Base-by-base conservation (phyloP, 2,113 vertebrate species). In the Scatophagus argus region DNA sequence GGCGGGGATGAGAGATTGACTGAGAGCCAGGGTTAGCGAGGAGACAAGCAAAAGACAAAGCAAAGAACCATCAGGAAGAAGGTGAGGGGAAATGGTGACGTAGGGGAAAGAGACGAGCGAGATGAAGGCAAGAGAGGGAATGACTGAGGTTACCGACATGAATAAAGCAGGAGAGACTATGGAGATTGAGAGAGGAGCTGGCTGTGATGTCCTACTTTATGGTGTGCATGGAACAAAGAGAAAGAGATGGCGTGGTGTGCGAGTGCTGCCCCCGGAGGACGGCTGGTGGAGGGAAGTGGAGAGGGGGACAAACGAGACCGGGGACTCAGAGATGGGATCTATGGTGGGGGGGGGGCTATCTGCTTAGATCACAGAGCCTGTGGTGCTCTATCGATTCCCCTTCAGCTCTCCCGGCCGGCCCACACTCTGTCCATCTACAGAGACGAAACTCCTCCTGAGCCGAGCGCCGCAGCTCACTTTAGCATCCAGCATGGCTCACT, bases 301-400 rank as follows among this genome's bases (percentile, higher is more conserved):
- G 71, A 64, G 38, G 65, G 65, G 81, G 65, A 76, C 62, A 52
- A 76, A 64, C 31, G 71, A 79, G 82, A 76, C 41, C 23, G 41
- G n/a, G 62, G 73, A 74, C 77, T 81, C 82, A 84, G 70, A 77
- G 79, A 82, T 86, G 78, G n/a, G n/a, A 91, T 92, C 90, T 84
- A 84, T 79, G 77, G 68, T 70, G 85, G 82, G 66, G 71, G 74
- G 64, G 64, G 16, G 65, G 85, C 76, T 88, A 85, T 89, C 90
- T 88, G 84, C 85, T 91, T 51, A 78, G 82, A 91, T 91, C 89
- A 87, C 82, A 87, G 70, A 70, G 71, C 68, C 77, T 29, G 64
- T 76, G 85, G 80, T 51, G 86, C 79, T 83, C 68, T 79, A 92
- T 91, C 43, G 90, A 91, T 87, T 63, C 78, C 66, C 67, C 83